Percentiles rank a stretch among this genome's conserved stretches.
phyloP scores from a whole-genome alignment of 2,888 invertebrate genomes.

The Andricus curvator region DNA sequence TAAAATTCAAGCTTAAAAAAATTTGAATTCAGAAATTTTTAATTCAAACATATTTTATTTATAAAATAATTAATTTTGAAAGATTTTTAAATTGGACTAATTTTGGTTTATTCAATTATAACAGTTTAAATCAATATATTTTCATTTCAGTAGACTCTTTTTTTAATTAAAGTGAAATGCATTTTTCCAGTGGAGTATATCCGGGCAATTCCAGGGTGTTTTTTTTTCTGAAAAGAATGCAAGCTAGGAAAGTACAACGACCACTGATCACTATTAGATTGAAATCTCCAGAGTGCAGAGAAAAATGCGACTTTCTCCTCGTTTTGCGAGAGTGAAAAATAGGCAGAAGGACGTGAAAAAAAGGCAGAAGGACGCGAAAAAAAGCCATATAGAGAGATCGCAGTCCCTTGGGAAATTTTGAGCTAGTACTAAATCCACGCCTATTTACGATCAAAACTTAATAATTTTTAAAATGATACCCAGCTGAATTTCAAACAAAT shows the following conservation, averaged over 20 bases:
- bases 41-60: too few species aligned
- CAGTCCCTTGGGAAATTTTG: neutral
- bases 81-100: too few species aligned
- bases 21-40: too few species aligned
- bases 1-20: too few species aligned
- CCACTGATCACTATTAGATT: conserved; percentile 27
- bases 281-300: conserved; percentile 15
- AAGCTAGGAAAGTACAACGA: conserved; percentile 10
- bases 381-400: neutral
- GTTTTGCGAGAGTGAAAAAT: neutral
- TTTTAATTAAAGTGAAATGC: conserved; percentile 13
- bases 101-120: too few species aligned
- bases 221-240: conserved; percentile 9
- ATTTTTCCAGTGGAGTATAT: neutral
- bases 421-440: neutral
- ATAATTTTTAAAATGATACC: neutral
- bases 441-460: neutral
- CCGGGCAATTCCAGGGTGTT: neutral
- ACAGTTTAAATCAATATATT: neutral
- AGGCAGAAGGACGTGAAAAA: neutral
- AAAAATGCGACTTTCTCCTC: conserved; percentile 26
- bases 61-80: too few species aligned
- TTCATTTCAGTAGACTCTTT: neutral
- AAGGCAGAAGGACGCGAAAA: neutral
- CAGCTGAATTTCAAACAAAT: neutral